Evolutionary conservation across 1,140 invertebrate species (phyloP), one percentile per base, ranked within the genome.

Genomic region (Hyles euphorbiae): DNA sequence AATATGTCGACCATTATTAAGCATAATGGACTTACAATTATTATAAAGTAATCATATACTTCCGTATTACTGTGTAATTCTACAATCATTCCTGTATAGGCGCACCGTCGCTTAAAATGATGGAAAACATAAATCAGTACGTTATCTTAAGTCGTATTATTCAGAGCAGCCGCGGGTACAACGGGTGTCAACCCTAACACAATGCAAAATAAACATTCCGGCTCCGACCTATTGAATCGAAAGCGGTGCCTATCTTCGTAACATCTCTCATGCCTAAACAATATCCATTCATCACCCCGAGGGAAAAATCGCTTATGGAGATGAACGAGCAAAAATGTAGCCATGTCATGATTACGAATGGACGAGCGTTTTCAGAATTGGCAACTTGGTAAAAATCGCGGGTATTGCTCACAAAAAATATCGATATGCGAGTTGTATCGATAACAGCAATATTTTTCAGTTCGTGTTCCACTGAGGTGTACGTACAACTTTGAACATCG

Each of bases 301-400:
- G 48, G 9, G 5, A 51, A 59, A 56, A 56, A 53, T 51, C 40
- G 34, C 43, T 50, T 40, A 44, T 53, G 50, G 53, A 11, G 43
- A 33, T 65, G 58, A 65, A 53, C 51, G 52, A 48, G 47, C 58
- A 40, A 60, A 57, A 65, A 65, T 60, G 59, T 53, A 52, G 46
- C 44, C 43, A 34, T 53, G 57, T 59, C 62, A 64, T 59, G 57
- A 60, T 64, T 59, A 64, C 56, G 53, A 22, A 11, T 11, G 22
- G n/a, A 11, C 47, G n/a, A 5, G 6, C n/a, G 22, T 11, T 48
- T 48, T 48, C n/a, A 48, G 47, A 11, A 12, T 11, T 12, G 22
- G 5, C n/a, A 48, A 48, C 47, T 48, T 48, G n/a, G 11, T 48
- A 48, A 6, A 11, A 22, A 48, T 6, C 6, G 6, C n/a, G 22